phyloP scores from a whole-genome alignment of 2,797 vertebrate genomes.

The Iguana delicatissima region DNA sequence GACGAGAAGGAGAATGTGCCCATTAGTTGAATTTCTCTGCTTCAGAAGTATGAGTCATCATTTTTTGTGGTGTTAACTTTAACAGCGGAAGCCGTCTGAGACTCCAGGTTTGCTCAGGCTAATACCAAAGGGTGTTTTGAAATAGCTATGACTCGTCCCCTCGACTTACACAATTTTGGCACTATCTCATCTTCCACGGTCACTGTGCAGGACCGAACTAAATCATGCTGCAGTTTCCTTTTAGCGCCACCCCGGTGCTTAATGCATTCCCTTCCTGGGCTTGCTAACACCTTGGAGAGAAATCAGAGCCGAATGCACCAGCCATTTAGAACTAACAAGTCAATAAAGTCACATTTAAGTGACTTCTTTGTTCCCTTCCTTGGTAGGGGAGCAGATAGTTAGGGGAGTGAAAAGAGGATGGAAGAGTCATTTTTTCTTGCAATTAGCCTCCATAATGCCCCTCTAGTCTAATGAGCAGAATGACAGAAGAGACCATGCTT shows the following conservation, averaged over 20 bases:
- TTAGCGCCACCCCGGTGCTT: constrained; percentile 21
- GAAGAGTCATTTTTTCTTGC: constrained; percentile 54
- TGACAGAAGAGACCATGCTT: constrained; percentile 36
- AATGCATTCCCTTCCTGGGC: constrained; percentile 36
- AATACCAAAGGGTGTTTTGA: not conserved
- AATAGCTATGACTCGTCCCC: not conserved
- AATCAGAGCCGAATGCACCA: constrained; percentile 25
- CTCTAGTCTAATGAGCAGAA: constrained; percentile 49
- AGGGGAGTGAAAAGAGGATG: constrained; percentile 23
- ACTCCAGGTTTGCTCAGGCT: not conserved
- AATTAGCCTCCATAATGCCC: constrained; percentile 42
- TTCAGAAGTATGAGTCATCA: no score
- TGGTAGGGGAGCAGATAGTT: constrained; percentile 31
- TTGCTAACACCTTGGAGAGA: constrained; percentile 39
- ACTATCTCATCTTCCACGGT: not conserved
- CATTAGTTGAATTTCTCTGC: not conserved
- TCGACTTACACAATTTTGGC: not conserved
- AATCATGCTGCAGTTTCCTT: not conserved
- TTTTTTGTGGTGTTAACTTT: not conserved
- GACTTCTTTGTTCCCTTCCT: constrained; percentile 36
- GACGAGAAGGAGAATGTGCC: fast-evolving
- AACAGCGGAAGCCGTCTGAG: not conserved
- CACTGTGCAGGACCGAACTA: fast-evolving
- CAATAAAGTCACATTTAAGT: constrained; percentile 45
- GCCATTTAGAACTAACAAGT: constrained; percentile 12